Percentiles rank a stretch among this genome's conserved stretches.
phyloP scores from a whole-genome alignment of 2,888 invertebrate genomes.

The Tineola bisselliella region DNA sequence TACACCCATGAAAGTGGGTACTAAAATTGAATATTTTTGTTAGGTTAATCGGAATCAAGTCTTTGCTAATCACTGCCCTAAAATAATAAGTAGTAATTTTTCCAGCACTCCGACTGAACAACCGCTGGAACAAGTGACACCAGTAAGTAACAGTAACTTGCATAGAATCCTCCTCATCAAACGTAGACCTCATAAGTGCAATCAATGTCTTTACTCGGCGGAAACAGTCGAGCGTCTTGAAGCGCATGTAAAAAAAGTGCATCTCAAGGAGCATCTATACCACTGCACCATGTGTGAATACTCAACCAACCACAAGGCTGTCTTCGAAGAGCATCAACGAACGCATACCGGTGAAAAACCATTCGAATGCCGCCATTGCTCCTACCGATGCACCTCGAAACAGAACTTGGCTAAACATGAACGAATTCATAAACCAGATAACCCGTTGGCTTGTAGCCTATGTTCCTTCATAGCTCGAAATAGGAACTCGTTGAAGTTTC shows the following conservation, averaged over 20 bases:
- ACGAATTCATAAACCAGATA: slow-evolving; percentile 35
- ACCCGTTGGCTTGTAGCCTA: slow-evolving; percentile 24
- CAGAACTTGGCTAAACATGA: slow-evolving; percentile 45
- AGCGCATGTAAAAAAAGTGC: slow-evolving; percentile 36
- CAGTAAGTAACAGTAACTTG: neutral
- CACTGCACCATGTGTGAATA: slow-evolving; percentile 53
- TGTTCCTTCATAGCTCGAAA: slow-evolving; percentile 12
- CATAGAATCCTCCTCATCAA: neutral
- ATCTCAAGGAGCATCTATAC: slow-evolving; percentile 42
- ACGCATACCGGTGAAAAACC: slow-evolving; percentile 53
- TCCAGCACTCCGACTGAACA: too few species aligned
- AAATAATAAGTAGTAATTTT: too few species aligned
- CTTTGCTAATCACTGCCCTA: too few species aligned
- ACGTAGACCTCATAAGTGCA: slow-evolving; percentile 17
- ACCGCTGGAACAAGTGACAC: too few species aligned
- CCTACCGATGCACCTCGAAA: slow-evolving; percentile 48
- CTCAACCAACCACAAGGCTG: slow-evolving; percentile 39
- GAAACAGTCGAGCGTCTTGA: slow-evolving; percentile 35
- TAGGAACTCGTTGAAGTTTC: neutral
- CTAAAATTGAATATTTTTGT: too few species aligned
- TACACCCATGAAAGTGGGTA: too few species aligned
- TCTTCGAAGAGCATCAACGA: slow-evolving; percentile 45
- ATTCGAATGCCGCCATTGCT: slow-evolving; percentile 41
- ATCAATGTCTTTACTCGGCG: slow-evolving; percentile 32
- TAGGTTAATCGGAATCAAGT: too few species aligned